These are phyloP conservation scores for Leucoraja ocellata DNA, from an alignment of 2,797 vertebrate species.

Conservation along the genomic window DNA sequence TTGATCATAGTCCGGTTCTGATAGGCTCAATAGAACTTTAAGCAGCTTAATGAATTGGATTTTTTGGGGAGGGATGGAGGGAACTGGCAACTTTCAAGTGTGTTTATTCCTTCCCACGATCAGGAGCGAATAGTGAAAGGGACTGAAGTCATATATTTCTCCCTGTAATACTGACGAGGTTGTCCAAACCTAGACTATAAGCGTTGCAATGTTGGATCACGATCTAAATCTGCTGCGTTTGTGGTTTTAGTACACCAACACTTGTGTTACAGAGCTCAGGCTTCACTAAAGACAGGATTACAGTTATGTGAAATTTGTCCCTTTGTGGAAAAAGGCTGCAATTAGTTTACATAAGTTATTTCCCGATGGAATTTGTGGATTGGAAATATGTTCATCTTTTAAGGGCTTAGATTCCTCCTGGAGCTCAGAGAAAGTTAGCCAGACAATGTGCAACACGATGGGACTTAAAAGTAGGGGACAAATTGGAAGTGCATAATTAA, in stretches of 20 bases:
- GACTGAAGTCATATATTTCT: background rate
- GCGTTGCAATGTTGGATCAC: background rate
- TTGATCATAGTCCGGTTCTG: no score
- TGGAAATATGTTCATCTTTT: background rate
- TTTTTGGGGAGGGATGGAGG: background rate
- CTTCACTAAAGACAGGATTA: background rate
- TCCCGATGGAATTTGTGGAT: background rate
- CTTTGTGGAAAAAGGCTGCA: background rate
- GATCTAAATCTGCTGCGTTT: background rate
- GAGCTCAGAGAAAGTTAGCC: no score
- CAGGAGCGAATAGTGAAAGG: background rate
- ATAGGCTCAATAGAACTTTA: background rate
- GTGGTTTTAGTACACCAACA: background rate
- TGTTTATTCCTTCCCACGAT: background rate
- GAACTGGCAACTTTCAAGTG: background rate
- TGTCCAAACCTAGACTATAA: no score
- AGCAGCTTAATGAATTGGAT: background rate
- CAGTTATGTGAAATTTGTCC: background rate
- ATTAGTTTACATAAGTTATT: background rate
- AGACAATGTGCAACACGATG: no score
- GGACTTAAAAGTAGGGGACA: background rate
- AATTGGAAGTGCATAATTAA: background rate
- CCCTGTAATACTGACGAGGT: no score
- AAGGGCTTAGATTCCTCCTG: no score
- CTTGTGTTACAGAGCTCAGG: background rate